phyloP scores from a whole-genome alignment of 2,888 invertebrate genomes.

The Antheraea assamensis region DNA sequence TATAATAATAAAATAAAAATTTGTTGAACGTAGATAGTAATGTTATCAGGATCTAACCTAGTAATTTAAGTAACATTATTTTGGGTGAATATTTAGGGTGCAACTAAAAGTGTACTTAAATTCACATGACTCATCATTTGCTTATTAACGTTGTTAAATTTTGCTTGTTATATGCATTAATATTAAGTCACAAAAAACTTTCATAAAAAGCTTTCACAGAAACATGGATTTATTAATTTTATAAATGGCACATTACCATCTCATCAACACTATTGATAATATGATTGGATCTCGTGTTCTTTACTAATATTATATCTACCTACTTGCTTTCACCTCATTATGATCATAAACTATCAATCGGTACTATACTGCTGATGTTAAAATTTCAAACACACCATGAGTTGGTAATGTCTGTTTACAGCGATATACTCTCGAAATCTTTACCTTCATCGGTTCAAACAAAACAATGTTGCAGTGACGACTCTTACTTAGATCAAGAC shows the following conservation, averaged over 20 bases:
- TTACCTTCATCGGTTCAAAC: slow-evolving; percentile 62
- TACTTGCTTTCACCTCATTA: neutral
- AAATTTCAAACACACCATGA: slow-evolving; percentile 39
- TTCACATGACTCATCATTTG: too few relatives aligned
- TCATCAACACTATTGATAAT: slow-evolving; percentile 15
- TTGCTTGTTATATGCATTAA: neutral
- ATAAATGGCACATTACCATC: slow-evolving; percentile 22
- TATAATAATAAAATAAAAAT: too few relatives aligned
- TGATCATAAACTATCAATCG: neutral
- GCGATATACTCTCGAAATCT: slow-evolving; percentile 64
- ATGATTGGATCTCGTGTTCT: neutral
- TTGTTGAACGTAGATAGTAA: too few relatives aligned
- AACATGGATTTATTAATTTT: neutral
- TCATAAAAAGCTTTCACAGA: neutral
- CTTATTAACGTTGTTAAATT: too few relatives aligned
- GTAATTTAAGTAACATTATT: too few relatives aligned
- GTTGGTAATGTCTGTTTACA: slow-evolving; percentile 68
- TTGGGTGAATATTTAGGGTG: too few relatives aligned
- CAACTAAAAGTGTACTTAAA: too few relatives aligned
- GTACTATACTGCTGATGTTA: slow-evolving; percentile 19
- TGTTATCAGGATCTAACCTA: too few relatives aligned
- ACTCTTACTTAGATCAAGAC: slow-evolving; percentile 34
- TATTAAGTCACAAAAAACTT: neutral
- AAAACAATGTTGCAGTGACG: slow-evolving; percentile 63
- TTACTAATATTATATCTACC: neutral